phyloP scores from a whole-genome alignment of 2,888 invertebrate genomes.

The Acleris laterana region DNA sequence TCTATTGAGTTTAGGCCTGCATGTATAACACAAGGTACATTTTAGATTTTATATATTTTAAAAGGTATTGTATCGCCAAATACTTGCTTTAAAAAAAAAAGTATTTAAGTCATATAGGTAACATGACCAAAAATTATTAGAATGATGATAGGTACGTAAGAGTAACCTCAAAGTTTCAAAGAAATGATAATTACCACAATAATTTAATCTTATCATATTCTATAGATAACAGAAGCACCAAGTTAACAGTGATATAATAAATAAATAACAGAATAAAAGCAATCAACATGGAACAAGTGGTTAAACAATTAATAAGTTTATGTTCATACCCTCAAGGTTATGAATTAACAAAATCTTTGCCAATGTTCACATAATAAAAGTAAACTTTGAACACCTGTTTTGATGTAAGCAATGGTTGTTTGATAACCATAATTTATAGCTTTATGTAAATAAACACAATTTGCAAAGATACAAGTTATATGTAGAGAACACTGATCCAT shows the following conservation, averaged over 20 bases:
- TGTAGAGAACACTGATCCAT: background rate
- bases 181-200: background rate
- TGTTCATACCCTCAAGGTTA: conserved; percentile 25
- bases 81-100: too few species aligned
- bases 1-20: too few species aligned
- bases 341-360: too few species aligned
- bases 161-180: too few species aligned
- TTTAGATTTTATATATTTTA: too few species aligned
- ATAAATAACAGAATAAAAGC: background rate
- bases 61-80: too few species aligned
- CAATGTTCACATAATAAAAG: background rate
- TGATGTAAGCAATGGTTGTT: conserved; percentile 26
- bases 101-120: too few species aligned
- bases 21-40: too few species aligned
- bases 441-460: conserved; percentile 33
- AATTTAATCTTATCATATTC: conserved; percentile 14
- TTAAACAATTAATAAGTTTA: background rate
- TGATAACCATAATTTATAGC: conserved; percentile 21
- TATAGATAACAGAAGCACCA: conserved; percentile 11
- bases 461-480: background rate
- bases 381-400: conserved; percentile 29
- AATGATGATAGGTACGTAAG: too few species aligned
- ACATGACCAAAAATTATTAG: too few species aligned
- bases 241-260: background rate
- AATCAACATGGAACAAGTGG: too few species aligned